Percentiles rank a stretch among this genome's conserved stretches.
phyloP scores from a whole-genome alignment of 2,888 invertebrate genomes.

The Aethes cnicana region DNA sequence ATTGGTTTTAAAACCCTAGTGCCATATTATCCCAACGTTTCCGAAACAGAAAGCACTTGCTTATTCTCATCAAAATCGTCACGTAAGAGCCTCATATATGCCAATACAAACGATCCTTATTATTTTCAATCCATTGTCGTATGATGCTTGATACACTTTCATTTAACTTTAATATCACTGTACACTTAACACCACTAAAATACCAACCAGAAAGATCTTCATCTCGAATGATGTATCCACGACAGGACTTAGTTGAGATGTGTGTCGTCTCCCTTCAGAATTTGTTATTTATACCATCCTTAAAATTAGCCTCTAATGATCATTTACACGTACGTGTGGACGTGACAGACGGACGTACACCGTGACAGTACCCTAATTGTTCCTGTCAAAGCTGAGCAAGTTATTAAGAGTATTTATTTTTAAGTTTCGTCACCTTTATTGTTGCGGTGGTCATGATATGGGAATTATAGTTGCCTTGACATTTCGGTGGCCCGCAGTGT shows the following conservation, averaged over 20 bases:
- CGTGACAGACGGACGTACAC: slow-evolving; percentile 62
- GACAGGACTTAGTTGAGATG: slow-evolving; percentile 52
- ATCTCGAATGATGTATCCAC: slow-evolving; percentile 54
- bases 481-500: slow-evolving; percentile 49
- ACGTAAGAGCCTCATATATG: slow-evolving; percentile 17
- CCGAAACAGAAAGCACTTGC: slow-evolving; percentile 16
- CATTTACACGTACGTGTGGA: slow-evolving; percentile 45
- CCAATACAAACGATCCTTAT: slow-evolving; percentile 13
- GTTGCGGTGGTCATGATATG: slow-evolving; percentile 42
- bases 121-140: slow-evolving; percentile 33
- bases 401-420: slow-evolving; percentile 61
- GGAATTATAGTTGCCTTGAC: slow-evolving; percentile 52
- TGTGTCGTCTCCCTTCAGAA: slow-evolving; percentile 55
- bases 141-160: slow-evolving; percentile 35
- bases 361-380: slow-evolving; percentile 73
- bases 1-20: no score
- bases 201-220: slow-evolving; percentile 57
- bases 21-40: background rate
- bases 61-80: background rate
- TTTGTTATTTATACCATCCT: slow-evolving; percentile 67
- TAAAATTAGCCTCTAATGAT: slow-evolving; percentile 57
- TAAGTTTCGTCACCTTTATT: slow-evolving; percentile 39
- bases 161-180: slow-evolving; percentile 35
- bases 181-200: slow-evolving; percentile 38
- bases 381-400: slow-evolving; percentile 62